These are phyloP conservation scores for Zosterops japonicus DNA, from an alignment of 2,113 vertebrate species.

Conservation along the genomic window DNA sequence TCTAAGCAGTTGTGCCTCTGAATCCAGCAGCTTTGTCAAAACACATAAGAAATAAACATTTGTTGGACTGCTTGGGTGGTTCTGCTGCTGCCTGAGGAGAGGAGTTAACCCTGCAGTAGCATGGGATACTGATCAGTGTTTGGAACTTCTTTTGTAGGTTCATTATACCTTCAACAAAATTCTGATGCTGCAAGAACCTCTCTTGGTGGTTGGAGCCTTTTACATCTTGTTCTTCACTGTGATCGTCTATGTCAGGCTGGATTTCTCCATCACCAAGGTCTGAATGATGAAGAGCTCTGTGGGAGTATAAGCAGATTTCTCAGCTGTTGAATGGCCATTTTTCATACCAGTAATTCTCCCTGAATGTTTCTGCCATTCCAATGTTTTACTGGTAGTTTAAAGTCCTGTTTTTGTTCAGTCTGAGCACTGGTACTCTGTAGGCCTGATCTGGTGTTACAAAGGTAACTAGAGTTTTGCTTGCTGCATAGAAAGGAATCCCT, in stretches of 20 bases:
- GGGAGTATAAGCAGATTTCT: neutral
- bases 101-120: neutral
- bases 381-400: neutral
- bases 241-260: conserved; percentile 93
- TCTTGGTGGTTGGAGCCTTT: conserved; percentile 94
- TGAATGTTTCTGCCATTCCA: neutral
- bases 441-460: neutral
- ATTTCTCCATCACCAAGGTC: conserved; percentile 99
- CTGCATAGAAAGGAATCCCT: neutral
- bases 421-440: neutral
- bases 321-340: neutral
- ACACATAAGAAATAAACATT: neutral
- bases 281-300: neutral
- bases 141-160: conserved; percentile 74
- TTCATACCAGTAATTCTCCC: neutral
- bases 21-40: neutral
- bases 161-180: conserved; percentile 97
- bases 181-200: conserved; percentile 96
- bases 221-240: conserved; percentile 98
- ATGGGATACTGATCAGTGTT: neutral
- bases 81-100: neutral
- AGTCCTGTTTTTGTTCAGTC: neutral
- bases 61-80: neutral
- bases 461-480: neutral
- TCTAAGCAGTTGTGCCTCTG: neutral